Base-by-base conservation (phyloP, 2,888 invertebrate species). In the Tineola bisselliella region DNA sequence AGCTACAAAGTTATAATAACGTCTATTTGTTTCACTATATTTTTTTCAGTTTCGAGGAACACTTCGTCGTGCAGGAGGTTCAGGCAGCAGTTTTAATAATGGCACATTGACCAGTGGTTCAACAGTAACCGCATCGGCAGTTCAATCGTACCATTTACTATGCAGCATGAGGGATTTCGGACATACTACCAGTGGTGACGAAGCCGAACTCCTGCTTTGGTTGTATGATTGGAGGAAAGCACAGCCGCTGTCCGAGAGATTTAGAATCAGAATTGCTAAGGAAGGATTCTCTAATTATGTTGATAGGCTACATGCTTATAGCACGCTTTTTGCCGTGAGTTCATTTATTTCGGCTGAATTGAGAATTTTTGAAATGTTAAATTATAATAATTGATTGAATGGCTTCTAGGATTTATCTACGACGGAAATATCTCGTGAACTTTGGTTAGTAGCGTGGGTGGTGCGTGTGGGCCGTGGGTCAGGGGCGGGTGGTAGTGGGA, bases 261-360 rank as follows among this genome's bases (percentile, higher is more conserved):
- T 96, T 84, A 88, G 96, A 72, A 94, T 97, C 68, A 91, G 91
- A 76, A 94, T 96, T 78, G 94, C 94, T 65, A 94, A 94, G 77
- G 95, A 96, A 70, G 96, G 96, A 12, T 94, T 95, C 81, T 94
- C 95, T 13, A 94, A 94, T 78, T 94, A 96, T 76, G 91, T 95
- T 64, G 95, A 96, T 70, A 93, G 95, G 72, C 80, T 95, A 68
- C 93, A 95, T 75, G 94, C 93, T 70, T 95, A 95, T 76, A 95
- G 95, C 75, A 95, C 95, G 18, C 91, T 97, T 62, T 97, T 97
- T 77, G 95, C 95, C 84, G 92, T 91, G 68, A 79, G 83, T 58
- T 58, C n/a, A n/a, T 25, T 25, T 25, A 25, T 25, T 25, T 4
- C 25, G 2, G 25, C 6, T n/a, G 15, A 13, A 13, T 44, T 44